Conservation (phyloP, 2,888 invertebrate species). For the Oeneis ivallda region DNA sequence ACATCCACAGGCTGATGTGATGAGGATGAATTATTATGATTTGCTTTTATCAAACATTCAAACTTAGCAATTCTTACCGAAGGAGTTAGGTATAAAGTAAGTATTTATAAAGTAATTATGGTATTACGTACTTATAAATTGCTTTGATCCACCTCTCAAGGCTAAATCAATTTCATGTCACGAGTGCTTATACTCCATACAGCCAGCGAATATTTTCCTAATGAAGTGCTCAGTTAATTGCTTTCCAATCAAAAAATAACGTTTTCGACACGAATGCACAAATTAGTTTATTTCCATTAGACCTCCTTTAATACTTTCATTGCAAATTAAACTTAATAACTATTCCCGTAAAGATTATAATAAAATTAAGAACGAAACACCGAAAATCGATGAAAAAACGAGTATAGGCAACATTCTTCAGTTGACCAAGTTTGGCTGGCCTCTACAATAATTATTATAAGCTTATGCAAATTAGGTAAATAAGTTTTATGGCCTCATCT, state of each 20-base stretch:
- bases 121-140: background rate
- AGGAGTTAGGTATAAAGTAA: background rate
- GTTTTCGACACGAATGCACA: constrained; percentile 58
- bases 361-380: constrained; percentile 22
- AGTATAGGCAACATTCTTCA: constrained; percentile 65
- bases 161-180: background rate
- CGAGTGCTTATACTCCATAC: constrained; percentile 25
- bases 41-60: background rate
- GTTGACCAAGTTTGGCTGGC: constrained; percentile 52
- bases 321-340: constrained; percentile 27
- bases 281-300: constrained; percentile 64
- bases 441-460: constrained; percentile 55
- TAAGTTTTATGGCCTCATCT: constrained; percentile 49
- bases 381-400: constrained; percentile 58
- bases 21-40: no score
- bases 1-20: no score
- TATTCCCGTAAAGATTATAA: constrained; percentile 19
- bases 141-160: constrained; percentile 29
- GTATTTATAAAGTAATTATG: background rate
- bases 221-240: constrained; percentile 56
- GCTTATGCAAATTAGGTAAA: constrained; percentile 70
- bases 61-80: background rate
- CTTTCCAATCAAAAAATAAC: constrained; percentile 49
- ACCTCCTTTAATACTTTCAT: constrained; percentile 26
- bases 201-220: constrained; percentile 35